Conservation (phyloP, 2,113 vertebrate species). For the Oreocharis arfaki region DNA sequence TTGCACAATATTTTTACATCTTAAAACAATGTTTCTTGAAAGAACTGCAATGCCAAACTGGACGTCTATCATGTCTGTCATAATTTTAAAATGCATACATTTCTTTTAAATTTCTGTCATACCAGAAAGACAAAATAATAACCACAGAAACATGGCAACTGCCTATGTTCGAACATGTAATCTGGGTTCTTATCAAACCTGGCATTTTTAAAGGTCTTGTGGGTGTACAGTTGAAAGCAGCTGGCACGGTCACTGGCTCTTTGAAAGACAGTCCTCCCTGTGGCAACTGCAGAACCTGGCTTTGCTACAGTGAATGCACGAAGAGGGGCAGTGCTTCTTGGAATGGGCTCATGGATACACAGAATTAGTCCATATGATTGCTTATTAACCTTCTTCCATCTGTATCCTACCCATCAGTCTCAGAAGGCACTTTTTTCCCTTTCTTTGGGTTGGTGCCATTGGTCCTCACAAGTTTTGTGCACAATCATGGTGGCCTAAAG, state of each 20-base stretch:
- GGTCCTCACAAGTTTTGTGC: not conserved
- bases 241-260: conserved; percentile 27
- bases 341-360: not conserved
- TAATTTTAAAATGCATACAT: not conserved
- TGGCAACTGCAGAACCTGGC: conserved; percentile 33
- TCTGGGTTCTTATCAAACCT: not conserved
- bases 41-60: not conserved
- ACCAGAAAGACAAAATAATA: conserved; percentile 8
- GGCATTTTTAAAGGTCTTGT: conserved; percentile 5
- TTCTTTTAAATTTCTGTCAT: conserved; percentile 6
- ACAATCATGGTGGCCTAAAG: not conserved
- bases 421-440: not conserved
- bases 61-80: not conserved
- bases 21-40: not conserved
- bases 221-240: conserved; percentile 27
- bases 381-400: not conserved
- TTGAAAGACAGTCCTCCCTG: conserved; percentile 23
- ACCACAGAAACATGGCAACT: not conserved
- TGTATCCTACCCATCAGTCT: not conserved
- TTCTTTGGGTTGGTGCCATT: not conserved
- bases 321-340: not conserved
- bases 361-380: not conserved
- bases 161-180: not conserved
- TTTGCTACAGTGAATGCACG: not conserved
- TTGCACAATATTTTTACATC: not conserved